Base-by-base conservation (phyloP, 2,113 vertebrate genomes). In the Heptranchias perlo region DNA sequence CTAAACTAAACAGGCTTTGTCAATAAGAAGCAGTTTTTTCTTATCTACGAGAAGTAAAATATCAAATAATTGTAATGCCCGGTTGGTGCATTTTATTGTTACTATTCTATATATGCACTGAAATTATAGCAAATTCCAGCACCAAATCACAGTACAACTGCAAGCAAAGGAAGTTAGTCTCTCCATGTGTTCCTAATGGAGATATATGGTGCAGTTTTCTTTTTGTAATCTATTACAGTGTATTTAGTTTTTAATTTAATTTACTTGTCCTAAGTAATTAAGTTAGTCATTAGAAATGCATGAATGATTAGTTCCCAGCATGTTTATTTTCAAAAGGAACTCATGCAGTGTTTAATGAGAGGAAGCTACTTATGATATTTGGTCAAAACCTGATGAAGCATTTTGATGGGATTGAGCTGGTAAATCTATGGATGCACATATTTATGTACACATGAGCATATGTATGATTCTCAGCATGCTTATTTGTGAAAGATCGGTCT, bases 231-330 rank as follows among this genome's bases (percentile, higher is more conserved):
- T 39, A 39, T 94, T 94, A 65, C 92, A 95, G 4, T 52, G 47
- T 69, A 95, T 65, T 47, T 92, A n/a, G 16, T 95, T 95, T 94
- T 64, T 49, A 69, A 95, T 94, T 64, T 95, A 95, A 95, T 69
- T 31, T 95, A 14, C 14, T 94, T 95, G 39, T 69, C 94, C 28
- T 44, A 49, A 67, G 94, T 69, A 95, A 67, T 95, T 95, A 69
- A 95, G 64, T 95, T 67, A 65, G n/a, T 67, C 64, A 94, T 47
- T 67, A 94, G 93, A 67, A 92, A 92, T 58, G 58, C 87, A 89
- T 61, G 93, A 44, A 94, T 94, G 93, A 65, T 94, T 67, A 94
- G 62, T 67, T 94, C 93, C 62, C 62, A 94, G 31, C 25, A 67
- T 67, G 62, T 67, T 94, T 67, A 67, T 44, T 67, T 67, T 94